Base-by-base conservation (phyloP, 2,113 vertebrate species). In the Podocnemis expansa region DNA sequence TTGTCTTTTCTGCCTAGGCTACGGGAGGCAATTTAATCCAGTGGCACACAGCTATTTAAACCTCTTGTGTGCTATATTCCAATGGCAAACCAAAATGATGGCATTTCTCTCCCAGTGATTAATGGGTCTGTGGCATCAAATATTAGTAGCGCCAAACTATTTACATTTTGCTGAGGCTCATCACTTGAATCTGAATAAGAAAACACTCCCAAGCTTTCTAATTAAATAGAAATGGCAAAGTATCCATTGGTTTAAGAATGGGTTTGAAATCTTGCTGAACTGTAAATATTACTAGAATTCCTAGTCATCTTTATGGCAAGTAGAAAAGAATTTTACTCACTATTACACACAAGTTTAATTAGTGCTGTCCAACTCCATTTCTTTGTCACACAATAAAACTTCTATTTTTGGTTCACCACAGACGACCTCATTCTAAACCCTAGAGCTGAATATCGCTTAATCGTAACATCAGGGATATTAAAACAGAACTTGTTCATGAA, bases 341-440 rank as follows among this genome's bases (percentile, higher is more conserved):
- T 52, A 31, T 4, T 63, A 51, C 3, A 2, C 49, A 83, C 14
- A 34, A 11, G 13, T 90, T 87, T 88, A 89, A 84, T 76, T 55
- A 92, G 86, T 27, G 5, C 80, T 93, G 70, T 92, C 91, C 94
- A 95, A 93, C 19, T n/a, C 95, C 85, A 80, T 81, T 89, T 89
- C 2, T 52, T 91, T 92, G 38, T 96, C 84, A 27, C 94, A 91
- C 92, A 94, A 94, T 78, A 73, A 92, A 29, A 31, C 78, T 94
- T 97, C 95, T 96, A 95, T 95, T 97, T 97, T 96, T 94, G 93
- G 96, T 87, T 96, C 89, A 88, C 80, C 58, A 24, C 55, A 78
- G 79, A 94, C 2, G 22, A 87, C 80, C 88, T 93, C 82, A n/a
- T 54, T 92, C 51, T 78, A 96, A 96, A 88, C 31, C 43, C 43